Evolutionary conservation across 2,113 vertebrate genomes (phyloP).

Genomic region (Gymnocephalus cernua): DNA sequence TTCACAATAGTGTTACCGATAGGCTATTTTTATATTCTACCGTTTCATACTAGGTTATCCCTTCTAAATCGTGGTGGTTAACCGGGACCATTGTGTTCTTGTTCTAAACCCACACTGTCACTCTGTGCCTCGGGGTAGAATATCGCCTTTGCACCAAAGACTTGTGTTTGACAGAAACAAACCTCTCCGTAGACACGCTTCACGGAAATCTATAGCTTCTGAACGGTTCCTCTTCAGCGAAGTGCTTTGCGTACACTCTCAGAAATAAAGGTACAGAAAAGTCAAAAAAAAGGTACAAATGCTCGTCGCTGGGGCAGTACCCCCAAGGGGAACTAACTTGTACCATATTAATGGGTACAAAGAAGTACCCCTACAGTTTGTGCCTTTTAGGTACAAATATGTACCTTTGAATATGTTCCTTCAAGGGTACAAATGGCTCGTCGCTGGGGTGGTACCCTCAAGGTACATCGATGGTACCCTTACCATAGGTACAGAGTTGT

Average conservation of each 20-base stretch:
- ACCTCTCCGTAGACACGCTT: slow-evolving; percentile 46
- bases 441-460: too few relatives aligned
- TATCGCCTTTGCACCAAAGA: slow-evolving; percentile 58
- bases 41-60: slow-evolving; percentile 24
- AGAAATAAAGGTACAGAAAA: too few relatives aligned
- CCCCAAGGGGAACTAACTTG: too few relatives aligned
- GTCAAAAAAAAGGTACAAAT: too few relatives aligned
- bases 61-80: slow-evolving; percentile 44
- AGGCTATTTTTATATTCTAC: neutral
- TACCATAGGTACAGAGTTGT: too few relatives aligned
- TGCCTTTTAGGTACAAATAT: too few relatives aligned
- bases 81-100: slow-evolving; percentile 51
- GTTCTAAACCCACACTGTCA: slow-evolving; percentile 58
- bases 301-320: too few relatives aligned
- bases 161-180: slow-evolving; percentile 61
- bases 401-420: too few relatives aligned
- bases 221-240: slow-evolving; percentile 34
- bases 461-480: too few relatives aligned
- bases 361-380: too few relatives aligned
- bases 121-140: slow-evolving; percentile 42
- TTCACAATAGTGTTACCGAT: slow-evolving; percentile 9
- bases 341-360: too few relatives aligned
- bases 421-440: too few relatives aligned
- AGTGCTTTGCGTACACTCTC: slow-evolving; percentile 22
- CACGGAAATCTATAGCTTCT: slow-evolving; percentile 36